Conservation (phyloP, 2,888 invertebrate species). For the Seira musarum region DNA sequence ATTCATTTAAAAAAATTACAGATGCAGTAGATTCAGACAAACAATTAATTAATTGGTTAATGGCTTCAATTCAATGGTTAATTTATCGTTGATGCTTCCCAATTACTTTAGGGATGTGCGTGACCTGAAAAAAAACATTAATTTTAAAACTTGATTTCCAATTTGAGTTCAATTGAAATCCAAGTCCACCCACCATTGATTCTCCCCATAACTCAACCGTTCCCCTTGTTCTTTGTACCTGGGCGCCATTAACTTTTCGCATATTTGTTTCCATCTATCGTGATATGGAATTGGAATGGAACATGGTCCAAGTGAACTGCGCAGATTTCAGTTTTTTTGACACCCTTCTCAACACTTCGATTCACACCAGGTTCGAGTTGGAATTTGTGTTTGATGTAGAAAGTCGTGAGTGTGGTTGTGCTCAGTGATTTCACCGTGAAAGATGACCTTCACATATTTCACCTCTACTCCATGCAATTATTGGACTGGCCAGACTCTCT, state of each 20-base stretch:
- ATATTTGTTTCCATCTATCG: too few species aligned
- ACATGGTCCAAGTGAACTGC: constrained; percentile 56
- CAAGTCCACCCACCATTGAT: constrained; percentile 31
- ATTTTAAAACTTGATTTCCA: constrained; percentile 19
- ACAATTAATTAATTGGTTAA: too few species aligned
- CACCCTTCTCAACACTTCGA: constrained; percentile 37
- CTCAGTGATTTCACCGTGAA: constrained; percentile 14
- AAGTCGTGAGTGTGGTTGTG: constrained; percentile 44
- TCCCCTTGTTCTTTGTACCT: constrained; percentile 54
- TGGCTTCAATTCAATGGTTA: too few species aligned
- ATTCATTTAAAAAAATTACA: too few species aligned
- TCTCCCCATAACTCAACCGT: constrained; percentile 32
- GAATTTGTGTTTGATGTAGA: constrained; percentile 47
- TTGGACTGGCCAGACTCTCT: constrained; percentile 53
- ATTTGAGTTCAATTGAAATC: constrained; percentile 54
- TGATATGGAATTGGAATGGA: constrained; percentile 50
- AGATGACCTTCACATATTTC: constrained; percentile 15
- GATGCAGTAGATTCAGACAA: too few species aligned
- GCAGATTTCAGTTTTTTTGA: constrained; percentile 46
- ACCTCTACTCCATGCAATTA: constrained; percentile 58
- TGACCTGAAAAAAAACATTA: constrained; percentile 36
- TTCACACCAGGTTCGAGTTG: constrained; percentile 47
- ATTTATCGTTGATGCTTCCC: constrained; percentile 48
- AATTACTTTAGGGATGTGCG: constrained; percentile 51
- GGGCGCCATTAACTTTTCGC: constrained; percentile 61